These are phyloP conservation scores for Helostoma temminkii DNA, from an alignment of 2,797 vertebrate species.

Conservation along the genomic window DNA sequence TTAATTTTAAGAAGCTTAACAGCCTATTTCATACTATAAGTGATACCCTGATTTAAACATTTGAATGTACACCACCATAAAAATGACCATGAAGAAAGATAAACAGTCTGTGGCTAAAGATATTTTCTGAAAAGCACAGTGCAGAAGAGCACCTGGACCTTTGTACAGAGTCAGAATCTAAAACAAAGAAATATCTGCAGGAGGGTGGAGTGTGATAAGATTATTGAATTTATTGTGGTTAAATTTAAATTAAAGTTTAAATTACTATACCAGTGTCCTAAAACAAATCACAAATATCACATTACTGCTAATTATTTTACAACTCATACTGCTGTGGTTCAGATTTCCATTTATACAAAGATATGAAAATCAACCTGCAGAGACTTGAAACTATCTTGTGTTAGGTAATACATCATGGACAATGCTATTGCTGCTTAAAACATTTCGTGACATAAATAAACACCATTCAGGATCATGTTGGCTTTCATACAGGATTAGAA, in stretches of 20 bases:
- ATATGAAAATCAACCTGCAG: constrained; percentile 24
- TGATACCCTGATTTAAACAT: not conserved
- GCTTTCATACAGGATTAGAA: not conserved
- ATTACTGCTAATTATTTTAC: not conserved
- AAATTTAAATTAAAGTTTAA: not conserved
- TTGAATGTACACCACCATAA: not conserved
- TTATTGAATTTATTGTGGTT: not conserved
- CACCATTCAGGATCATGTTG: not conserved
- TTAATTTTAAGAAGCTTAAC: not conserved
- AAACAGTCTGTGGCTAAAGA: not conserved
- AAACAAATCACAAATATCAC: not conserved
- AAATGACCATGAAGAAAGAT: constrained; percentile 6
- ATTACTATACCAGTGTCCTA: not conserved
- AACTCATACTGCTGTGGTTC: constrained; percentile 1
- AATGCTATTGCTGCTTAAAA: not conserved
- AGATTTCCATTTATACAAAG: constrained; percentile 28
- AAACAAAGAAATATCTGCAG: not conserved
- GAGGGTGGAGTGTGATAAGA: not conserved
- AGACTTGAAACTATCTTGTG: not conserved
- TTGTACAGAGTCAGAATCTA: not conserved
- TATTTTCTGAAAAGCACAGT: no score
- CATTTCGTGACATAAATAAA: not conserved
- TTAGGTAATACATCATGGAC: not conserved
- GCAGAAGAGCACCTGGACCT: constrained; percentile 1
- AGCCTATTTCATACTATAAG: not conserved